A percentile compares a stretch with the other conserved stretches of the same genome.
These are phyloP conservation scores for Chloroceryle amazona DNA, from an alignment of 2,797 vertebrate species.

Conservation along the genomic window DNA sequence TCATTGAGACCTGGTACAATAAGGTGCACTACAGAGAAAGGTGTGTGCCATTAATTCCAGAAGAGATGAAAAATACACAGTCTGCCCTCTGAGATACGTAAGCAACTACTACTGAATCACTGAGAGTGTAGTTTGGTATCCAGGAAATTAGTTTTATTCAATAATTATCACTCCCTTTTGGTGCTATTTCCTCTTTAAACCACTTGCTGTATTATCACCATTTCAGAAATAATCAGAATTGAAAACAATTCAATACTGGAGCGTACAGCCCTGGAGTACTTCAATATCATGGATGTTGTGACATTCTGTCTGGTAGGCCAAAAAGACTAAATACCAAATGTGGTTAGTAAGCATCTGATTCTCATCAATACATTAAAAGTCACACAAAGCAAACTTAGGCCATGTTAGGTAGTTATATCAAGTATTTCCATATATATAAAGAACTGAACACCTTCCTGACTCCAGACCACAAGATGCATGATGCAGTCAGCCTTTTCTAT, in stretches of 20 bases:
- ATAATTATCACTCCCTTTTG: not conserved
- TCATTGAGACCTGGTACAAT: slow-evolving; percentile 82
- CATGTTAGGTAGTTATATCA: not conserved
- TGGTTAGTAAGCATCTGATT: not conserved
- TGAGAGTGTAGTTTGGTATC: not conserved
- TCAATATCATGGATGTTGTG: not conserved
- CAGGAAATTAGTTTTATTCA: not conserved
- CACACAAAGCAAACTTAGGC: not conserved
- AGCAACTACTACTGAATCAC: not conserved
- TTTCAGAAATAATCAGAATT: not conserved
- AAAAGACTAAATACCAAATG: not conserved
- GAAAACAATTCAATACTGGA: not conserved
- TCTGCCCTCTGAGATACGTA: not conserved
- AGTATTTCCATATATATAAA: not conserved
- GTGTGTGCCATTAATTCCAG: not conserved
- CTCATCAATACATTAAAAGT: not conserved
- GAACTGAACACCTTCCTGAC: not conserved
- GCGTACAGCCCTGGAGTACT: not conserved
- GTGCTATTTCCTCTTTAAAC: not conserved
- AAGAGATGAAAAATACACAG: not conserved
- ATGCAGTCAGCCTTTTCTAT: not conserved
- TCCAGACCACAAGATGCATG: not conserved
- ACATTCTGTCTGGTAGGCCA: not conserved
- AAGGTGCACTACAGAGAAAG: slow-evolving; percentile 79
- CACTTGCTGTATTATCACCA: not conserved